Evolutionary conservation across 2,888 invertebrate species (phyloP).

Genomic region (Neelides folsomi): DNA sequence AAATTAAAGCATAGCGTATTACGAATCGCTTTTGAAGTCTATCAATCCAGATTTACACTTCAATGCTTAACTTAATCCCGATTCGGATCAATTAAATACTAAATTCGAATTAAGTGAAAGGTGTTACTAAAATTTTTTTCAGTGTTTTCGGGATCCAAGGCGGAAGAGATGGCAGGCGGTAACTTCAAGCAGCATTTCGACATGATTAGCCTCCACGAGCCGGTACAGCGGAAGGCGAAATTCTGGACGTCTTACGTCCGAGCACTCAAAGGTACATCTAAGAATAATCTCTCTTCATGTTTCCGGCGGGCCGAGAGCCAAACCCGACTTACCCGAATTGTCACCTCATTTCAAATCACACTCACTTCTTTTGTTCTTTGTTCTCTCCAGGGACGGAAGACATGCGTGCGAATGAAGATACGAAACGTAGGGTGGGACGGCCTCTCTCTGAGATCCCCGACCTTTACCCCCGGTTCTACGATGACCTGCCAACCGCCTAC

Average conservation of each 20-base stretch:
- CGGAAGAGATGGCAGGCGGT: slow-evolving; percentile 23
- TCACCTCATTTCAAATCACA: neutral
- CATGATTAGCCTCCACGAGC: slow-evolving; percentile 87
- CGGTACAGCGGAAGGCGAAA: slow-evolving; percentile 80
- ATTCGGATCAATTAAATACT: too few species aligned
- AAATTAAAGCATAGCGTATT: too few species aligned
- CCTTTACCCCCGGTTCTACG: slow-evolving; percentile 38
- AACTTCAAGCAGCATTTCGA: slow-evolving; percentile 71
- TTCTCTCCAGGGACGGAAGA: slow-evolving; percentile 64
- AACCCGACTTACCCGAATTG: neutral
- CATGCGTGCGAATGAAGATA: slow-evolving; percentile 68
- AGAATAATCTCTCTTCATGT: neutral
- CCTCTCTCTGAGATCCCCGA: slow-evolving; percentile 25
- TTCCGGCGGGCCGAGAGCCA: neutral
- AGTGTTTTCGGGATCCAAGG: slow-evolving; percentile 10
- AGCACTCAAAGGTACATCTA: slow-evolving; percentile 65
- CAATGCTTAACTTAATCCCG: too few species aligned
- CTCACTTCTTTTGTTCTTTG: neutral
- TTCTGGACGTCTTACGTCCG: slow-evolving; percentile 89
- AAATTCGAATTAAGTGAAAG: too few species aligned
- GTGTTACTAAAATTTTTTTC: slow-evolving; percentile 2
- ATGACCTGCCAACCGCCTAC: slow-evolving; percentile 55
- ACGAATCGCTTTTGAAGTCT: too few species aligned
- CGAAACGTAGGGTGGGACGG: slow-evolving; percentile 41
- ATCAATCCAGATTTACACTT: too few species aligned